Conservation (phyloP, 2,888 invertebrate species). For the Calameuta filiformis region DNA sequence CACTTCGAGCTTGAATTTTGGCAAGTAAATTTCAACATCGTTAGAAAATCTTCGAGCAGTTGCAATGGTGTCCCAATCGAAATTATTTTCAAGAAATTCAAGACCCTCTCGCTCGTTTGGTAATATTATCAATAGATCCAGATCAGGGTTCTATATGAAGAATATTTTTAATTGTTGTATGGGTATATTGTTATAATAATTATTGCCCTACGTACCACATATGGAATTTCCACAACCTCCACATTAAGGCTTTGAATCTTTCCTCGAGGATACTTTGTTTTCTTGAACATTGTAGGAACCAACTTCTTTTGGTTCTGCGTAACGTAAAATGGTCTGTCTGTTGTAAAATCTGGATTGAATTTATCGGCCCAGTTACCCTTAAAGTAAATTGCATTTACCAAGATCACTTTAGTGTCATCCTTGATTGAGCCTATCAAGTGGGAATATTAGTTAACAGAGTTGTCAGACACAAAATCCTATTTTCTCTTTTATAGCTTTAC, state of each 20-base stretch:
- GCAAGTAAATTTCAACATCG: slow-evolving; percentile 64
- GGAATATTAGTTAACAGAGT: neutral
- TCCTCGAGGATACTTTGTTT: slow-evolving; percentile 40
- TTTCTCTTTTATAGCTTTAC: slow-evolving; percentile 30
- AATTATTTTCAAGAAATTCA: slow-evolving; percentile 60
- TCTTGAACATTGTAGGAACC: slow-evolving; percentile 44
- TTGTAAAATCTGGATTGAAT: slow-evolving; percentile 60
- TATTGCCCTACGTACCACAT: slow-evolving; percentile 43
- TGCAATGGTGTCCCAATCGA: slow-evolving; percentile 55
- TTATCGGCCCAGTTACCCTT: slow-evolving; percentile 62
- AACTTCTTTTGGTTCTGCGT: slow-evolving; percentile 39
- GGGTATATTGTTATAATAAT: no score
- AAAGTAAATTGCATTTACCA: slow-evolving; percentile 67
- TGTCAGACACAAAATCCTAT: neutral
- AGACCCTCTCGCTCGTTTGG: slow-evolving; percentile 62
- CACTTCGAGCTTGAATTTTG: slow-evolving; percentile 68
- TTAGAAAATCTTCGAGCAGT: slow-evolving; percentile 28
- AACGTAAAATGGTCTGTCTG: slow-evolving; percentile 57
- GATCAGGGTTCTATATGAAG: slow-evolving; percentile 48
- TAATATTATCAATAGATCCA: slow-evolving; percentile 62
- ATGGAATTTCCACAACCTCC: slow-evolving; percentile 64
- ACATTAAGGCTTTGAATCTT: slow-evolving; percentile 50
- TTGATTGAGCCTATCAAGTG: slow-evolving; percentile 42
- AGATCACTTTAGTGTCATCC: slow-evolving; percentile 53
- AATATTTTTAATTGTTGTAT: neutral